These are phyloP conservation scores for Hippopotamus amphibius DNA, from an alignment of 2,113 vertebrate genomes.

Conservation along the genomic window DNA sequence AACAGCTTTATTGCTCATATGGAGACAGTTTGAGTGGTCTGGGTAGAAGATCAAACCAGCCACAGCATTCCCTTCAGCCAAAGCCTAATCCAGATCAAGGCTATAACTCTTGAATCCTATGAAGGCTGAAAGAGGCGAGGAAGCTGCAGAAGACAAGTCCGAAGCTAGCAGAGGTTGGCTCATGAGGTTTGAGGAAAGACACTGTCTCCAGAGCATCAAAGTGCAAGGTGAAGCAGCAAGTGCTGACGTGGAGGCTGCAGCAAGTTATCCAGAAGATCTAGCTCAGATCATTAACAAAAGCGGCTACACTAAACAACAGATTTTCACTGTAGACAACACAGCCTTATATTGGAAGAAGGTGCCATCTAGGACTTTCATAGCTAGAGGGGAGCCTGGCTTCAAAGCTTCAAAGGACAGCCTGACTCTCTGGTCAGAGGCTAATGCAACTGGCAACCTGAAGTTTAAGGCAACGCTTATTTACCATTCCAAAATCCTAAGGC, in stretches of 20 bases:
- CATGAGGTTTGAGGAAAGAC: background rate
- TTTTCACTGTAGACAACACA: background rate
- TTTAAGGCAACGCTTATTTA: background rate
- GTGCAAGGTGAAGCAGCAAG: background rate
- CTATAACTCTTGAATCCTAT: background rate
- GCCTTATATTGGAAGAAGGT: background rate
- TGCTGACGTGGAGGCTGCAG: background rate
- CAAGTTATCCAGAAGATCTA: background rate
- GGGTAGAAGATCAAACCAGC: accelerated
- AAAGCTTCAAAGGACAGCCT: background rate
- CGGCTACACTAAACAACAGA: background rate
- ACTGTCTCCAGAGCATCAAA: background rate
- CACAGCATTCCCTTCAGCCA: background rate
- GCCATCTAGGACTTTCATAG: background rate
- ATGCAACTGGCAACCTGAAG: background rate
- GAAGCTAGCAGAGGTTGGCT: background rate
- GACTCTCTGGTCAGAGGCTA: background rate
- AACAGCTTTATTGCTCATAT: background rate
- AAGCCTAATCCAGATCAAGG: background rate
- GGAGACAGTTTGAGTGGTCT: background rate
- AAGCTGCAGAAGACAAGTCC: background rate
- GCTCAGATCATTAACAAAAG: background rate
- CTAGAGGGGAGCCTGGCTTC: background rate
- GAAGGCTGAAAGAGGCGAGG: background rate
- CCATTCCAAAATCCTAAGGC: background rate